phyloP scores from a whole-genome alignment of 2,888 invertebrate genomes.

The Euspilapteryx auroguttella region DNA sequence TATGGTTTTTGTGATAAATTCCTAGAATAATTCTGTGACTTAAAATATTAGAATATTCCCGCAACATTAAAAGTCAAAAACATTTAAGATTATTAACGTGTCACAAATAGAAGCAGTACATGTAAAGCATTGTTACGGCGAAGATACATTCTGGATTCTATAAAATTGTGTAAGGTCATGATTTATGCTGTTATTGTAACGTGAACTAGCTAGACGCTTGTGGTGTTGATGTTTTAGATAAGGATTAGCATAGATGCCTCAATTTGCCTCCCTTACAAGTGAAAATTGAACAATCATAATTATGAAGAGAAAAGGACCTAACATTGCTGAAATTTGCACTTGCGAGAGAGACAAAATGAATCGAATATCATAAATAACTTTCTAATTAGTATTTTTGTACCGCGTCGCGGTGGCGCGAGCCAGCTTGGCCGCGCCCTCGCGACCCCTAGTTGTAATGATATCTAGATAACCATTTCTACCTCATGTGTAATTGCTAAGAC shows the following conservation, averaged over 20 bases:
- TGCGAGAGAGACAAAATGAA: slow-evolving; percentile 19
- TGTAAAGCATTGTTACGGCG: too few relatives aligned
- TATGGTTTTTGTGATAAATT: slow-evolving; percentile 52
- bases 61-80: too few relatives aligned
- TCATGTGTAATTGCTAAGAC: slow-evolving; percentile 46
- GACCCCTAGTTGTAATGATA: slow-evolving; percentile 24
- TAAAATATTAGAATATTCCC: too few relatives aligned
- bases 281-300: slow-evolving; percentile 1
- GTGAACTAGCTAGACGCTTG: slow-evolving; percentile 50
- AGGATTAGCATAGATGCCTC: slow-evolving; percentile 13
- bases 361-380: slow-evolving; percentile 23
- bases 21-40: too few relatives aligned
- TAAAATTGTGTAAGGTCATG: slow-evolving; percentile 48
- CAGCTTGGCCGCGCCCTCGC: background rate
- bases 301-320: too few relatives aligned
- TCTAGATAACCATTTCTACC: slow-evolving; percentile 38
- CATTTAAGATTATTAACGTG: too few relatives aligned
- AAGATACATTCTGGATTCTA: too few relatives aligned
- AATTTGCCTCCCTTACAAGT: slow-evolving; percentile 22
- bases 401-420: slow-evolving; percentile 10
- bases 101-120: too few relatives aligned
- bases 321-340: too few relatives aligned
- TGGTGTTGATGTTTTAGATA: slow-evolving; percentile 16
- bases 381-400: slow-evolving; percentile 37
- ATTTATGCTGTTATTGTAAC: slow-evolving; percentile 50